A percentile compares a stretch with the other conserved stretches of the same genome.
phyloP scores from a whole-genome alignment of 2,888 invertebrate genomes.

The Elegia similella region DNA sequence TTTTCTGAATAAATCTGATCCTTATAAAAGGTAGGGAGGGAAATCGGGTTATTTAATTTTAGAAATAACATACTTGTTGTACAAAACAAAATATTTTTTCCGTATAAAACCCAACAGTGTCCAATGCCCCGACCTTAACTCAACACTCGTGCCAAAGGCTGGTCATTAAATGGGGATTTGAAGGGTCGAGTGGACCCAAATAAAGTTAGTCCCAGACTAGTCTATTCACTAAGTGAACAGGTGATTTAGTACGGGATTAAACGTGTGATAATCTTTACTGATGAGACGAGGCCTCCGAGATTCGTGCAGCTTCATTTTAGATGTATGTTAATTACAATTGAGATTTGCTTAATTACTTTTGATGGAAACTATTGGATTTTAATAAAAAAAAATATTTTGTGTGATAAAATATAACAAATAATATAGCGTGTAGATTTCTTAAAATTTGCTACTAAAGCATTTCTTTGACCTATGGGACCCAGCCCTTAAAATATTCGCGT shows the following conservation, averaged over 20 bases:
- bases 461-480: no score
- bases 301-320: neutral
- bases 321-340: no score
- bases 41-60: neutral
- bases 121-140: slow-evolving; percentile 33
- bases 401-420: no score
- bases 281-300: slow-evolving; percentile 22
- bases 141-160: slow-evolving; percentile 40
- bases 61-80: neutral
- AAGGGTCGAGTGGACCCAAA: slow-evolving; percentile 73
- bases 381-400: no score
- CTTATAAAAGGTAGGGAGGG: neutral
- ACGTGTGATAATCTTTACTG: slow-evolving; percentile 50
- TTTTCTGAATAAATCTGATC: no score
- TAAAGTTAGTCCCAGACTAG: slow-evolving; percentile 63
- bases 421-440: no score
- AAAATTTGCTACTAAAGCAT: no score
- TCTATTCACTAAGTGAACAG: slow-evolving; percentile 54
- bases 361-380: no score
- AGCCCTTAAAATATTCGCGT: no score
- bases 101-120: slow-evolving; percentile 16
- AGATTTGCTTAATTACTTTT: no score
- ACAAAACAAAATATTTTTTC: no score
- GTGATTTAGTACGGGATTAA: slow-evolving; percentile 58
- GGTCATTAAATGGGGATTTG: slow-evolving; percentile 79